A percentile compares a stretch with the other conserved stretches of the same genome.
These are phyloP conservation scores for Toxostoma redivivum DNA, from an alignment of 2,113 vertebrate species.

Conservation along the genomic window DNA sequence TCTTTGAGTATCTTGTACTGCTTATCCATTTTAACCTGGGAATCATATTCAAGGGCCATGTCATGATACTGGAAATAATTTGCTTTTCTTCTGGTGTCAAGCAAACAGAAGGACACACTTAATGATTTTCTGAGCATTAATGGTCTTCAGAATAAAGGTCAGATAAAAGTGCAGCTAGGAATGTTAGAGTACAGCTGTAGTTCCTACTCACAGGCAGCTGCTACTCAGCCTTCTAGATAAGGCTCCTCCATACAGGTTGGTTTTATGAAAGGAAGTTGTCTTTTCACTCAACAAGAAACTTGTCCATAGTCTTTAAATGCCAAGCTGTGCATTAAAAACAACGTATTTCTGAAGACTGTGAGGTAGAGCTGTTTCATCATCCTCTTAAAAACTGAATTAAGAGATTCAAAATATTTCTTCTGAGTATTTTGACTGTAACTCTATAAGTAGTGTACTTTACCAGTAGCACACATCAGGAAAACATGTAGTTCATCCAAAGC, in stretches of 20 bases:
- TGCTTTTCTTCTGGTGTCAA: background rate
- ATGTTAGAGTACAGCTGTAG: background rate
- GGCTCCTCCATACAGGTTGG: accelerated
- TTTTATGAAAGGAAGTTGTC: background rate
- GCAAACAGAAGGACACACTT: background rate
- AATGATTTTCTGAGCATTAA: background rate
- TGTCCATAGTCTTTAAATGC: background rate
- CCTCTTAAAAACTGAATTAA: background rate
- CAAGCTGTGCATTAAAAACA: background rate
- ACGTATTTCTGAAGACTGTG: background rate
- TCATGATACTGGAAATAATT: background rate
- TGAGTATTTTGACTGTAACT: background rate
- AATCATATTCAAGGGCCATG: background rate
- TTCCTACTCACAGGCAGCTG: background rate
- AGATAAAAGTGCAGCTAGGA: background rate
- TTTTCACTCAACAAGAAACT: background rate
- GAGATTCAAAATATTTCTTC: background rate
- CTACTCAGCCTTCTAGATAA: background rate
- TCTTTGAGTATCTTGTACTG: background rate
- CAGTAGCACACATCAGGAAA: background rate
- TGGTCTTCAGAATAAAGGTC: background rate
- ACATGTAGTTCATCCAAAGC: background rate
- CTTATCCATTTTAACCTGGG: background rate
- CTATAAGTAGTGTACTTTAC: background rate
- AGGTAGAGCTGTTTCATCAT: background rate